Conservation (phyloP, 2,113 vertebrate species). For the Chionodraco myersi region DNA sequence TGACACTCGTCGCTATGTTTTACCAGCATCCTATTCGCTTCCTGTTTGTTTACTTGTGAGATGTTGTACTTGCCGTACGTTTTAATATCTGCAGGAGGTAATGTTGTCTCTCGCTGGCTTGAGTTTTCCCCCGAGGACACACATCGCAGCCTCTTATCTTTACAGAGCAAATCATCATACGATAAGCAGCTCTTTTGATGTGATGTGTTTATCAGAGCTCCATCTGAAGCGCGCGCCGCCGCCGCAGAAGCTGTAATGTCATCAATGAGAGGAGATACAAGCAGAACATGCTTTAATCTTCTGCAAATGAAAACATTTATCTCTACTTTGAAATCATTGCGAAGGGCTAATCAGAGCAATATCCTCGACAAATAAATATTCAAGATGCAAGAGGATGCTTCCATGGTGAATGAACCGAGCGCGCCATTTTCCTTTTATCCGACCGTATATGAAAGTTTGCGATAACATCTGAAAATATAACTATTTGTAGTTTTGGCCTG, state of each 20-base stretch:
- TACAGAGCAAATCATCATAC: conserved; percentile 60
- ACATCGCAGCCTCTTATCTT: conserved; percentile 52
- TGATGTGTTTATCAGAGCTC: conserved; percentile 55
- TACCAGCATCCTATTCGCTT: conserved; percentile 50
- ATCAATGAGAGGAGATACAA: conserved; percentile 71
- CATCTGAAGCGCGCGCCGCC: conserved; percentile 40
- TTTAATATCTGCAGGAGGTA: conserved; percentile 24
- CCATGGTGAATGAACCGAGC: conserved; percentile 50
- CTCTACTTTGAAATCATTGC: conserved; percentile 75
- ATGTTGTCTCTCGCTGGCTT: conserved; percentile 25
- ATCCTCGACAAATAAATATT: conserved; percentile 39
- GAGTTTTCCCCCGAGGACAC: conserved; percentile 22
- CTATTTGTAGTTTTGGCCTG: conserved; percentile 47
- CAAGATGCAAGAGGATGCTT: conserved; percentile 29
- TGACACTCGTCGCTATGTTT: conserved; percentile 35
- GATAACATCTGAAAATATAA: conserved; percentile 75
- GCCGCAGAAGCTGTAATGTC: conserved; percentile 69
- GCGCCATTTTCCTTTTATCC: conserved; percentile 55
- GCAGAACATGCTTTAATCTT: conserved; percentile 77
- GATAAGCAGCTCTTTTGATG: conserved; percentile 74
- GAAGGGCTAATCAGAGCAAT: conserved; percentile 67
- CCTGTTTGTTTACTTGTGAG: conserved; percentile 3
- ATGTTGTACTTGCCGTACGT: conserved; percentile 3
- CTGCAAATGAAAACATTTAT: conserved; percentile 79
- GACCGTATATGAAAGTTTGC: conserved; percentile 61